Conservation (phyloP, 2,888 invertebrate genomes). For the Brachyopa scutellaris region DNA sequence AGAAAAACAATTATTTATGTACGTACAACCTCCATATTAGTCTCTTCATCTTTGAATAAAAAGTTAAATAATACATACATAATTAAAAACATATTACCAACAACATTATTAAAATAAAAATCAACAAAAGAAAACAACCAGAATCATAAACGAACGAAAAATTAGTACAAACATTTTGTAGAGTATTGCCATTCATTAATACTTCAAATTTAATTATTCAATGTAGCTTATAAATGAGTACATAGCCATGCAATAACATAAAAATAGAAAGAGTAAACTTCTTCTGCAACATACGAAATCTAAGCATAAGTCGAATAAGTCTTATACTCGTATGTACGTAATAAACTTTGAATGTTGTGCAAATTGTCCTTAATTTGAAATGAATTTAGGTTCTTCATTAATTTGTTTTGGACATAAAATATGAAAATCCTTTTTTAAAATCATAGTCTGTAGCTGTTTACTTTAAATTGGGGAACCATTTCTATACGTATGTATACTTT, state of each 20-base stretch:
- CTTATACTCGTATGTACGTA: background rate
- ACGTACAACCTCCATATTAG: constrained; percentile 58
- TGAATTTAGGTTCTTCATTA: background rate
- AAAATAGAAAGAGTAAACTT: constrained; percentile 51
- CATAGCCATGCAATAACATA: constrained; percentile 11
- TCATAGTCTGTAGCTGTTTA: no score
- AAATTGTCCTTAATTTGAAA: background rate
- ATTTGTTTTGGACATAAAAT: no score
- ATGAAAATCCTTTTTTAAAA: no score
- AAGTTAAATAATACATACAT: background rate
- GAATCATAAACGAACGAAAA: constrained; percentile 62
- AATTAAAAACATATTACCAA: constrained; percentile 26
- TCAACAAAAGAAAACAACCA: constrained; percentile 27
- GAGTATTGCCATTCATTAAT: constrained; percentile 58
- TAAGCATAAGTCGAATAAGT: background rate
- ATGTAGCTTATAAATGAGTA: constrained; percentile 35
- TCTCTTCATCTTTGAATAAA: constrained; percentile 30
- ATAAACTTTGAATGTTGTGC: no score
- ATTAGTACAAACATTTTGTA: constrained; percentile 72
- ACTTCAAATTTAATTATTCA: constrained; percentile 57
- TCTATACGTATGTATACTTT: no score
- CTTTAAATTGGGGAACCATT: no score
- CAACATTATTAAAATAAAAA: constrained; percentile 19
- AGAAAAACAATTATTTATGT: constrained; percentile 70
- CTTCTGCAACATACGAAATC: constrained; percentile 28